Base-by-base conservation (phyloP, 2,797 vertebrate species). In the Melanotaenia pygmaea region DNA sequence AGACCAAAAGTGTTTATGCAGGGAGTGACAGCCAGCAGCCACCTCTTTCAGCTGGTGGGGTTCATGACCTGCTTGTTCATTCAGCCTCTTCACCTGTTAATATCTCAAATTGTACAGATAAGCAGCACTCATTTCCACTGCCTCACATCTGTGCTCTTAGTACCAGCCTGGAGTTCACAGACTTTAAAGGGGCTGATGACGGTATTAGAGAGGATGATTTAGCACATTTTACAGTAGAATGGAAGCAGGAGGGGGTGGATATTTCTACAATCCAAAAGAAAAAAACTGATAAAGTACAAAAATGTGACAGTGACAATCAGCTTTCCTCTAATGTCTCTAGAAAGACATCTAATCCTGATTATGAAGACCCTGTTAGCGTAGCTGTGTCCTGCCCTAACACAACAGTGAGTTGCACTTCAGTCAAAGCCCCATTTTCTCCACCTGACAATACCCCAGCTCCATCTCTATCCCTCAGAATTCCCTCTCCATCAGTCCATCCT, bases 131-230 rank as follows among this genome's bases (percentile, higher is more conserved):
- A 54, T 80, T 74, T 24, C 54, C 63, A 20, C 59, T 13, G 64
- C 80, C 86, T 59, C 77, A 58, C 13, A 82, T 81, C 65, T 89
- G 82, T 72, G 74, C 80, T 2, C 86, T 94, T 77, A 92, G 90
- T 20, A 53, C 86, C 85, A 94, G 92, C 87, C 94, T 93, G 76
- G 95, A 96, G 83, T 99, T 98, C 80, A 98, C 96, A 0, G 98
- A 99, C 87, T 99, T 99, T 84, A 97, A 98, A 95, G 96, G 97
- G 0, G 97, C 93, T 0, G 96, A 96, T 4, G 97, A 98, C 13
- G 85, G 72, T 26, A n/a, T 82, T 8, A 80, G 16, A 71, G 95
- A 94, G 5, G 93, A 89, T 50, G 95, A 95, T 68, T 93, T 96
- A 40, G 89, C 94, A 40, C 91, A 89, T 37, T 91, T 94, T 8